Percentiles rank a stretch among this genome's conserved stretches.
phyloP scores from a whole-genome alignment of 2,113 vertebrate genomes.

The Bucco capensis region DNA sequence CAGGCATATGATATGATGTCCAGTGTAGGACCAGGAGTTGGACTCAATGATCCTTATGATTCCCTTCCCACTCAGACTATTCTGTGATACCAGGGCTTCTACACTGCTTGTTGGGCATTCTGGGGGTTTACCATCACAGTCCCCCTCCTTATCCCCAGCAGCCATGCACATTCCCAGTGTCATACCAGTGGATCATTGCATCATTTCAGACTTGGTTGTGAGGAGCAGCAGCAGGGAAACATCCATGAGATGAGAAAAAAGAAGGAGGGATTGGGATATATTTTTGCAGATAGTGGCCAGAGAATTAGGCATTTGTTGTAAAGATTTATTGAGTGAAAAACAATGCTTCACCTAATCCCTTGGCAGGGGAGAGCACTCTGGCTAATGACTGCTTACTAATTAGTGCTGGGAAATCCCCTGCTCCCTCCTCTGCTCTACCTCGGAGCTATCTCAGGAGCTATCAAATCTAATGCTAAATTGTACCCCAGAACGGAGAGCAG shows the following conservation, averaged over 20 bases:
- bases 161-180: no score
- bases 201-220: neutral
- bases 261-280: neutral
- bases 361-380: neutral
- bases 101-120: fast-evolving
- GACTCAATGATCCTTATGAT: no score
- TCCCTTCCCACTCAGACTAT: no score
- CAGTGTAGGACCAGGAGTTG: no score
- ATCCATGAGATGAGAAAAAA: neutral
- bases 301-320: constrained; percentile 5
- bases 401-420: neutral
- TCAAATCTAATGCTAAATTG: neutral
- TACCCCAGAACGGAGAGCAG: neutral
- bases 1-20: no score
- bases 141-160: neutral
- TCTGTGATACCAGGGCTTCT: neutral
- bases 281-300: neutral
- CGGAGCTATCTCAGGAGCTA: neutral
- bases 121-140: neutral
- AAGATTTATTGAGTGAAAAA: constrained; percentile 20
- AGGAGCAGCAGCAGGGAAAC: neutral
- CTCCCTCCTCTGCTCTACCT: neutral
- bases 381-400: neutral
- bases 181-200: no score
- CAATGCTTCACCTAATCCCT: constrained; percentile 11